Evolutionary conservation across 2,113 vertebrate species (phyloP), one percentile per base, ranked within the genome.

Genomic region (Tringa solitaria): DNA sequence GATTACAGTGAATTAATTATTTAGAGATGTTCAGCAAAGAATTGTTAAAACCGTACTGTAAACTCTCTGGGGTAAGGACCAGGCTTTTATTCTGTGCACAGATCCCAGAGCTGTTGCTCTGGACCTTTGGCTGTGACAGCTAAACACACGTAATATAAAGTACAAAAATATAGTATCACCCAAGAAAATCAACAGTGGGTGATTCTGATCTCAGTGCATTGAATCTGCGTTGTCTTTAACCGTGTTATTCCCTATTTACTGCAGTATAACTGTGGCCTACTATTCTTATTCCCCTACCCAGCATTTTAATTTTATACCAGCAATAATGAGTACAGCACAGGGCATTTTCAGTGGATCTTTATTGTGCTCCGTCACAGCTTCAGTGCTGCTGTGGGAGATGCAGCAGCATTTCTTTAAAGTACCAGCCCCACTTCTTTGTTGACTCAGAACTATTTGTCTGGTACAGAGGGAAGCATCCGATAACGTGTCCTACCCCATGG

Each of bases 1-100:
- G 60, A 86, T 93, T 70, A 75, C 32, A 83, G 32, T 89, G 33
- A 78, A 96, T 93, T 90, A 95, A 94, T 96, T 95, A 90, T 75
- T 68, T 94, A 45, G 89, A 96, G 78, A 72, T 84, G 19, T 87
- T 95, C 87, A 68, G 80, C 65, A 97, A 87, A 89, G 50, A 14
- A 33, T 33, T 94, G 41, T 68, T 96, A 85, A 96, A 96, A 94
- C 39, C 63, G 24, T 53, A 26, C 35, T 73, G 46, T 90, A 76
- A 80, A 56, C 9, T 28, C 41, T 82, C 46, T 91, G 73, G 20
- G 37, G 32, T 39, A 92, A 87, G 59, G 51, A 75, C 9, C 3
- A 37, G 54, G 17, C 21, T 92, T 79, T 86, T 76, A 32, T 54
- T 89, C 48, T 45, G 16, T 68, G 14, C 30, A 77, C 30, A 65